Percentiles rank a stretch among this genome's conserved stretches.
Evolutionary conservation across 2,888 invertebrate species (phyloP).

Genomic region (Lacanobia oleracea): DNA sequence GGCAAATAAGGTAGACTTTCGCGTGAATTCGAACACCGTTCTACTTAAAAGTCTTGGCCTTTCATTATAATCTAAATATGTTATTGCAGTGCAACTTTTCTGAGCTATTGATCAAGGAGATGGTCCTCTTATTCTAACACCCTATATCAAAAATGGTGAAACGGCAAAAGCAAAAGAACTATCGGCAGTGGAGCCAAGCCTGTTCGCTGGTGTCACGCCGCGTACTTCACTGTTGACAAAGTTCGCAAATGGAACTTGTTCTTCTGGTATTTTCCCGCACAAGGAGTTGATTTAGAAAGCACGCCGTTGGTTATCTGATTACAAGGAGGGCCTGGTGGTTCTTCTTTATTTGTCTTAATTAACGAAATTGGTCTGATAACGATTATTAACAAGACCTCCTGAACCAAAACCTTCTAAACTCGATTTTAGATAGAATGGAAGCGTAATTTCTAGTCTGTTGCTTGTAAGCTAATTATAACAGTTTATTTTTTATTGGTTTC

Average conservation of each 20-base stretch:
- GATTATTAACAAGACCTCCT: slow-evolving; percentile 12
- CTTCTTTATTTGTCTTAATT: slow-evolving; percentile 82
- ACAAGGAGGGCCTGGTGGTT: slow-evolving; percentile 84
- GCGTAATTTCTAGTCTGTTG: too few species aligned
- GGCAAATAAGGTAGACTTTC: slow-evolving; percentile 28
- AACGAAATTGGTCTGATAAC: slow-evolving; percentile 82
- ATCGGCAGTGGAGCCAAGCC: slow-evolving; percentile 51
- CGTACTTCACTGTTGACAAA: slow-evolving; percentile 91
- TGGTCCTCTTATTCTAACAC: slow-evolving; percentile 52
- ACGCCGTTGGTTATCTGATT: slow-evolving; percentile 84
- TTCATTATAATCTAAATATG: too few species aligned
- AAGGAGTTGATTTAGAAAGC: slow-evolving; percentile 63
- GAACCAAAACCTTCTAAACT: too few species aligned
- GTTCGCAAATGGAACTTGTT: slow-evolving; percentile 92
- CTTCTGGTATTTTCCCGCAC: slow-evolving; percentile 94
- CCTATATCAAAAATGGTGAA: slow-evolving; percentile 44
- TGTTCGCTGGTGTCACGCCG: slow-evolving; percentile 53
- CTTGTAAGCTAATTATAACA: too few species aligned
- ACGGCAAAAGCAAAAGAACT: slow-evolving; percentile 49
- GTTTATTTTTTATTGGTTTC: too few species aligned
- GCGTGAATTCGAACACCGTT: background rate
- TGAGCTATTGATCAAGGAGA: background rate
- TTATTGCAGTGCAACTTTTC: too few species aligned
- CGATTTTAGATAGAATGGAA: too few species aligned
- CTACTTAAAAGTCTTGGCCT: background rate